Evolutionary conservation across 2,888 invertebrate species (phyloP).

Genomic region (Glaucopsyche alexis): DNA sequence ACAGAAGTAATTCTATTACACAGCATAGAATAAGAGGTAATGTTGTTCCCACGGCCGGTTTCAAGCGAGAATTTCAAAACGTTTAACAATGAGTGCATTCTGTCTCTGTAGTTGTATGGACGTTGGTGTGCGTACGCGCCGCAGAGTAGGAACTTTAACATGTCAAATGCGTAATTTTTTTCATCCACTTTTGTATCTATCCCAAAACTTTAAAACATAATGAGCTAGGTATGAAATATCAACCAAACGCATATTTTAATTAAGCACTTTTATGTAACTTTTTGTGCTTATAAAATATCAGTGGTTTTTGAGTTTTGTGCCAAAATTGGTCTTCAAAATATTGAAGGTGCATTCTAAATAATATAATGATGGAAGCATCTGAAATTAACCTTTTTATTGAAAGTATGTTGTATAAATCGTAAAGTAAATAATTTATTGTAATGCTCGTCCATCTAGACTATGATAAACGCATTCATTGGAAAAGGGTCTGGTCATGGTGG

Average conservation of each 20-base stretch:
- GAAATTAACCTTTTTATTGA: no score
- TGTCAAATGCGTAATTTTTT: neutral
- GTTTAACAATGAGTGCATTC: slow-evolving; percentile 68
- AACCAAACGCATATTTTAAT: no score
- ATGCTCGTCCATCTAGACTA: slow-evolving; percentile 38
- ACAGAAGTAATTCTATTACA: slow-evolving; percentile 5
- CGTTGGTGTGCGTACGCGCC: slow-evolving; percentile 45
- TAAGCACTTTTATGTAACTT: no score
- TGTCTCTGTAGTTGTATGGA: slow-evolving; percentile 49
- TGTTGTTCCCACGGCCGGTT: slow-evolving; percentile 68
- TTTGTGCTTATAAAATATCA: neutral
- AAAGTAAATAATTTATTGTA: slow-evolving; percentile 15
- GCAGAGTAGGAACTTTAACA: slow-evolving; percentile 39
- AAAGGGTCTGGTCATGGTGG: slow-evolving; percentile 44
- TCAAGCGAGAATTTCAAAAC: slow-evolving; percentile 68
- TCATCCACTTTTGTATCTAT: neutral
- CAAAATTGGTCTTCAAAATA: no score
- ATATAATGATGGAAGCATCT: neutral
- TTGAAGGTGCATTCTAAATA: neutral
- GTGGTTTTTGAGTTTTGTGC: no score
- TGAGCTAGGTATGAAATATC: no score
- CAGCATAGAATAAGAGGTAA: slow-evolving; percentile 38
- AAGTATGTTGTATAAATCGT: no score
- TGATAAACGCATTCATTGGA: slow-evolving; percentile 46
- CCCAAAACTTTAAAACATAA: no score